These are phyloP conservation scores for Gila robusta DNA, from an alignment of 2,797 vertebrate genomes.

Conservation along the genomic window DNA sequence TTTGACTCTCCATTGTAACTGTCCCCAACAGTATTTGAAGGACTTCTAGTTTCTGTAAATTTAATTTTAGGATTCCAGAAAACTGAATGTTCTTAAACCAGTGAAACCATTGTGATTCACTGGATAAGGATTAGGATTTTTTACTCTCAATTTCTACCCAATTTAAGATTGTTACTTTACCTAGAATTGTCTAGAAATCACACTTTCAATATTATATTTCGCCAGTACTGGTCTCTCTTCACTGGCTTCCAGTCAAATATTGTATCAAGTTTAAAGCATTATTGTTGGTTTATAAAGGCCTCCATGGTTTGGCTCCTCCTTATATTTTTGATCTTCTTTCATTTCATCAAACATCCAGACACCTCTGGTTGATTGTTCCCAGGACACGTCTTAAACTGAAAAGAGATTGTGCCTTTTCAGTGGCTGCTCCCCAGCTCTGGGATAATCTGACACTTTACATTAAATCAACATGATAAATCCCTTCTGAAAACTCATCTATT, in stretches of 20 bases:
- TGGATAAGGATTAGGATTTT: background rate
- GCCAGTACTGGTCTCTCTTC: too few species aligned
- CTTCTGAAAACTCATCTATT: too few species aligned
- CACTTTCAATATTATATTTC: background rate
- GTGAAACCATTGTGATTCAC: background rate
- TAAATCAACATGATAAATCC: background rate
- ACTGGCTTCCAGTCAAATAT: too few species aligned
- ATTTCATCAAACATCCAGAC: background rate
- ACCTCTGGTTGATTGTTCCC: background rate
- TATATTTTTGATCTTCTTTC: background rate
- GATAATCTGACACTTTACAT: background rate
- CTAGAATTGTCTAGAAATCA: background rate
- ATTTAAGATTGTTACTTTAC: background rate
- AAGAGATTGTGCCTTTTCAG: background rate
- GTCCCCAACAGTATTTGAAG: background rate
- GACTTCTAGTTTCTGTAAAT: background rate
- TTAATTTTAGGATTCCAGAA: background rate
- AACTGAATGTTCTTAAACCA: background rate
- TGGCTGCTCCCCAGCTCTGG: background rate
- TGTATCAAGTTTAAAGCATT: too few species aligned
- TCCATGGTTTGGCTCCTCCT: background rate
- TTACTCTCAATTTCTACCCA: background rate
- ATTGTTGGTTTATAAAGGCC: too few species aligned
- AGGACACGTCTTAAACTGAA: too few species aligned
- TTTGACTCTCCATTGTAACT: background rate